A percentile compares a stretch with the other conserved stretches of the same genome.
Conservation (phyloP, 2,113 vertebrate genomes). For the Triplophysa tibetana region DNA sequence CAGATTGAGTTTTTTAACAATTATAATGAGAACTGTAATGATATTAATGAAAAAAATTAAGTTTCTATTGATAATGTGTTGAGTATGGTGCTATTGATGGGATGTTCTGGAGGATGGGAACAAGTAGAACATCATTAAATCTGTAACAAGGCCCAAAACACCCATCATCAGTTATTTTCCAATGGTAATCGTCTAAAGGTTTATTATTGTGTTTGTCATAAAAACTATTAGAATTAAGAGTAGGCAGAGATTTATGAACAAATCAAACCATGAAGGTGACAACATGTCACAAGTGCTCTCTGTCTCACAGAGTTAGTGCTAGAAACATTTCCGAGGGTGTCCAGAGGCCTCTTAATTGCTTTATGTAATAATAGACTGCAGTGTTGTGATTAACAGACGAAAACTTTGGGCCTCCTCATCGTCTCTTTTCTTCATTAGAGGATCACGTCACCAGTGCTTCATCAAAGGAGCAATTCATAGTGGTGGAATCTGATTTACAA, state of each 20-base stretch:
- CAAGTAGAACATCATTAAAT: no score
- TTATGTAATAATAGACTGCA: conserved; percentile 72
- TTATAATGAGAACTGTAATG: no score
- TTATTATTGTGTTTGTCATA: not conserved
- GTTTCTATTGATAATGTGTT: no score
- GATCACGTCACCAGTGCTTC: conserved; percentile 63
- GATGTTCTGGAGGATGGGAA: no score
- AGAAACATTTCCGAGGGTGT: conserved; percentile 63
- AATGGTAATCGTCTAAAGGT: no score
- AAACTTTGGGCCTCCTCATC: conserved; percentile 62
- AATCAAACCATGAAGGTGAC: not conserved
- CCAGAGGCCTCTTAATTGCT: conserved; percentile 69
- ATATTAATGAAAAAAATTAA: no score
- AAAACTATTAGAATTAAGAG: not conserved
- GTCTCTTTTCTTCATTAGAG: conserved; percentile 70
- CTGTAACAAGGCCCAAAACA: no score
- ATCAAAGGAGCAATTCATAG: conserved; percentile 70
- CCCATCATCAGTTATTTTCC: no score
- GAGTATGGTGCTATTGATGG: no score
- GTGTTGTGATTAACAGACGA: conserved; percentile 65
- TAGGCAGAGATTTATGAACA: not conserved
- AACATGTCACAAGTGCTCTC: not conserved
- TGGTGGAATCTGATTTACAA: conserved; percentile 46
- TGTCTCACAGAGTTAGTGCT: conserved; percentile 48
- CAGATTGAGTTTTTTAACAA: no score